Conservation (phyloP, 1,140 invertebrate genomes). For the Drosophila teissieri region DNA sequence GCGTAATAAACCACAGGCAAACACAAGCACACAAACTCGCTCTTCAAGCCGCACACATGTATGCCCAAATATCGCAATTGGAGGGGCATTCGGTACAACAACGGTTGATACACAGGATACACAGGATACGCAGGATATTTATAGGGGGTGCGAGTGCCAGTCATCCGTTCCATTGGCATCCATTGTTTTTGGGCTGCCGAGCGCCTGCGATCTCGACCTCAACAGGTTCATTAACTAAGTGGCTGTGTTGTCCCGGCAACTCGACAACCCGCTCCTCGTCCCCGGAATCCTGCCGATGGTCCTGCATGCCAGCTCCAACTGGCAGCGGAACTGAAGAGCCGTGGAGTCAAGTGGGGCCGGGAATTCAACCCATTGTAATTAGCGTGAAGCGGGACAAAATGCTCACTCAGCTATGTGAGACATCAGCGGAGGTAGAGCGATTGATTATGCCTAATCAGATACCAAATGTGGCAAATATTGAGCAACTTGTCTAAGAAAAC, state of each 20-base stretch:
- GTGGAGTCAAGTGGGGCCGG: slow-evolving; percentile 6
- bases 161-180: slow-evolving; percentile 20
- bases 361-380: slow-evolving; percentile 42
- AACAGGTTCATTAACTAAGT: slow-evolving; percentile 82
- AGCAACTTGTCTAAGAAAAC: too few relatives aligned
- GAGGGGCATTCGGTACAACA: slow-evolving; percentile 44
- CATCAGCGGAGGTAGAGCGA: slow-evolving; percentile 22
- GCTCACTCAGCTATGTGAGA: slow-evolving; percentile 35
- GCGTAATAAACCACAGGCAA: slow-evolving; percentile 79
- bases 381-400: slow-evolving; percentile 46
- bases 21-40: slow-evolving; percentile 50
- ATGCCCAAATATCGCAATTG: slow-evolving; percentile 58
- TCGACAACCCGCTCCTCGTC: slow-evolving; percentile 21
- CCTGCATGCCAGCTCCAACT: slow-evolving; percentile 36
- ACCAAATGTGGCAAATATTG: not conserved
- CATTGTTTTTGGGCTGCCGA: slow-evolving; percentile 42
- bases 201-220: slow-evolving; percentile 55
- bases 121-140: not conserved
- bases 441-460: not conserved
- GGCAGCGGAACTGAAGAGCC: slow-evolving; percentile 13
- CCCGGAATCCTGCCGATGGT: slow-evolving; percentile 17
- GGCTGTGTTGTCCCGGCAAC: slow-evolving; percentile 64
- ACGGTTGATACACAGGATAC: slow-evolving; percentile 33
- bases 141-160: slow-evolving; percentile 20
- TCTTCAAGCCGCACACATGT: slow-evolving; percentile 4